Evolutionary conservation across 2,113 vertebrate genomes (phyloP).

Genomic region (Gasterosteus nipponicus): DNA sequence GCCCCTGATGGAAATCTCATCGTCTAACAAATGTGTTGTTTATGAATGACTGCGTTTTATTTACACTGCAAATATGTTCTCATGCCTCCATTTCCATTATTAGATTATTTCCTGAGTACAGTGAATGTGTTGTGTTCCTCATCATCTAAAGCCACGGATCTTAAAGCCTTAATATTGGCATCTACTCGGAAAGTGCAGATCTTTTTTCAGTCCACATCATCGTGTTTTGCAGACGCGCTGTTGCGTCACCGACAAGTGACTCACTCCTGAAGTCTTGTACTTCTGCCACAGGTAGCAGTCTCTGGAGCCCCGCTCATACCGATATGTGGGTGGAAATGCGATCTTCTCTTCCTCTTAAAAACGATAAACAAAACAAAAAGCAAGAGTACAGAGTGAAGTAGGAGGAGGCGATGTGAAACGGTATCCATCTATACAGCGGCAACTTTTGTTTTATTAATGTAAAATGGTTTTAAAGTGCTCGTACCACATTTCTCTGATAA

Average conservation of each 20-base stretch:
- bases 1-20: neutral
- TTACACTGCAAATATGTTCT: neutral
- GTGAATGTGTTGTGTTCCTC: no score
- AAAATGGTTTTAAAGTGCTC: neutral
- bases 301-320: constrained; percentile 88
- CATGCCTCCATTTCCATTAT: neutral
- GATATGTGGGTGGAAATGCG: constrained; percentile 89
- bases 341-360: constrained; percentile 88
- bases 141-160: neutral
- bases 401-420: neutral
- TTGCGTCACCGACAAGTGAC: constrained; percentile 36
- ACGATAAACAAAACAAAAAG: constrained; percentile 27
- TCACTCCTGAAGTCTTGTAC: constrained; percentile 89
- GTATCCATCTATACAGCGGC: neutral
- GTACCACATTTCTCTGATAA: neutral
- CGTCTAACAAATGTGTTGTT: neutral
- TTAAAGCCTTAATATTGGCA: neutral
- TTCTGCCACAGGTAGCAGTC: constrained; percentile 90
- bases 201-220: neutral
- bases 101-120: neutral
- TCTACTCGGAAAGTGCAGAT: neutral
- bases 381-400: constrained; percentile 6
- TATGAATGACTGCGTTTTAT: neutral
- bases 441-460: neutral
- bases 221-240: neutral